Base-by-base conservation (phyloP, 2,113 vertebrate genomes). In the Lichenostomus cassidix region DNA sequence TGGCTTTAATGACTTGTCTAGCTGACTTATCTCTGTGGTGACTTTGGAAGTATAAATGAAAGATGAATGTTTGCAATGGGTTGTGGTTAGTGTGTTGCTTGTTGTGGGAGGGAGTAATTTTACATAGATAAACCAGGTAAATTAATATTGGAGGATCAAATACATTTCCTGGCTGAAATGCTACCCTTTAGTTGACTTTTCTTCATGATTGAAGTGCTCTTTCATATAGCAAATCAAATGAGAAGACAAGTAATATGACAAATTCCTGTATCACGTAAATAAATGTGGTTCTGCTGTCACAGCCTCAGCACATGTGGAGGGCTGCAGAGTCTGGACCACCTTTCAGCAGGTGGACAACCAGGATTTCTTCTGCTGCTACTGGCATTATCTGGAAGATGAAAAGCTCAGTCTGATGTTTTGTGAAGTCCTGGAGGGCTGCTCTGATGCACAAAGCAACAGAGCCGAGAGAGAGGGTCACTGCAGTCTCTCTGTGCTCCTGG, bases 271-370 rank as follows among this genome's bases (percentile, higher is more conserved):
- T 37, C 50, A 41, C 4, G 5, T 74, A 58, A 65, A 41, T 35
- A 20, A 49, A 89, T 64, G 41, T 4, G 2, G 7, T 55, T 83
- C 28, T 74, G 31, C 20, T 60, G 23, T 87, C 21, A 2, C 27
- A 44, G 5, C 65, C 16, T 70, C 67, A 56, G 46, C 11, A 35
- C 24, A 5, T 0, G 0, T 18, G 55, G 25, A 50, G 9, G 21
- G 33, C 23, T 69, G 49, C 68, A 37, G 47, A 50, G 25, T 24
- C 37, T n/a, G 60, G 52, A 28, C 42, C 37, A 53, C 10, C 47
- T 42, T 58, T 37, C 67, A 39, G 49, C 35, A 47, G 23, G 33
- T 15, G 23, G 52, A 46, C 29, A 71, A 14, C 21, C 15, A 70
- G 47, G 20, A 42, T 67, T 27, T 21, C 46, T 82, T 37, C 50